Evolutionary conservation across 2,888 invertebrate genomes (phyloP).

Genomic region (Gymnocheta viridis): DNA sequence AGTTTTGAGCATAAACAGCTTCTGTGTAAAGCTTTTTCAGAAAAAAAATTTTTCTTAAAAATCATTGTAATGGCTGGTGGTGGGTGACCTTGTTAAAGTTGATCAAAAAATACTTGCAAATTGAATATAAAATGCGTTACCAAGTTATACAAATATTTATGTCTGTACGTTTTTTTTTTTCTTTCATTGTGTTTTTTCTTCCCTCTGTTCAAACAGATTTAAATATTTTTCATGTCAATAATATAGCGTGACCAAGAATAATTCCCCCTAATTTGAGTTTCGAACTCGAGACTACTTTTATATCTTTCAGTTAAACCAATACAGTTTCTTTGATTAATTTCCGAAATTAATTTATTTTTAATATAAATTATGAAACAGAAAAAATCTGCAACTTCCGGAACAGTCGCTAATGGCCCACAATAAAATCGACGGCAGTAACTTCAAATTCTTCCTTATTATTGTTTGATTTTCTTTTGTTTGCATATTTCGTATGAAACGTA

Average conservation of each 20-base stretch:
- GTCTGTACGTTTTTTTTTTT: neutral
- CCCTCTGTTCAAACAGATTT: slow-evolving; percentile 24
- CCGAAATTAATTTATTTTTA: no score
- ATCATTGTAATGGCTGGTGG: slow-evolving; percentile 61
- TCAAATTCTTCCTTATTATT: no score
- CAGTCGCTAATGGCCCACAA: no score
- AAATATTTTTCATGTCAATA: neutral
- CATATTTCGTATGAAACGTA: no score
- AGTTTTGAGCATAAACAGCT: slow-evolving; percentile 23
- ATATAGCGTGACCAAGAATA: slow-evolving; percentile 14
- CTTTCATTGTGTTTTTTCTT: slow-evolving; percentile 14
- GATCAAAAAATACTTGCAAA: slow-evolving; percentile 6
- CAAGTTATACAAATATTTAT: neutral
- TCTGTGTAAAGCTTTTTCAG: slow-evolving; percentile 13
- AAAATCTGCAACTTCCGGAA: no score
- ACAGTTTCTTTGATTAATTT: no score
- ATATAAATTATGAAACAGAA: no score
- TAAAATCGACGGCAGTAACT: no score
- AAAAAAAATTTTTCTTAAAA: slow-evolving; percentile 20
- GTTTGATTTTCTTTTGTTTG: no score
- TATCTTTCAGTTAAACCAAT: no score
- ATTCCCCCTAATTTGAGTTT: slow-evolving; percentile 6
- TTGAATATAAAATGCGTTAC: slow-evolving; percentile 16
- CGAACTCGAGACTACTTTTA: no score
- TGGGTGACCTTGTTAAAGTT: slow-evolving; percentile 68